A percentile compares a stretch with the other conserved stretches of the same genome.
Conservation (phyloP, 2,113 vertebrate genomes). For the Lepisosteus osseus region DNA sequence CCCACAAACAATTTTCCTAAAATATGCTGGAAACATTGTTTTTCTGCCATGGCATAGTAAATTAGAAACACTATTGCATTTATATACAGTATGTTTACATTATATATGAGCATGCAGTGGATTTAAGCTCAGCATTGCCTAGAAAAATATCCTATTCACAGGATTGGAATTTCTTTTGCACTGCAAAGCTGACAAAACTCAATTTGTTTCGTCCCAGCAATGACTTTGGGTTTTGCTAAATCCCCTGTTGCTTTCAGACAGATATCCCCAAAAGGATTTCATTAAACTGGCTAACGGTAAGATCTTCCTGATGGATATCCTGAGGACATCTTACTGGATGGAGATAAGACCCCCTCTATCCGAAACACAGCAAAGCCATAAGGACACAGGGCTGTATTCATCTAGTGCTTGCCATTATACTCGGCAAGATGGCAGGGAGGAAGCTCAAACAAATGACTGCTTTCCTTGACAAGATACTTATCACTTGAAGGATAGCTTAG, state of each 20-base stretch:
- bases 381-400: not conserved
- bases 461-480: not conserved
- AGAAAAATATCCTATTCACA: not conserved
- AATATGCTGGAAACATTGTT: too few species aligned
- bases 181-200: not conserved
- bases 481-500: too few species aligned
- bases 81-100: too few species aligned
- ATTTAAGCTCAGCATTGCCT: not conserved
- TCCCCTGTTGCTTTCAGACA: not conserved
- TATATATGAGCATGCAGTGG: not conserved
- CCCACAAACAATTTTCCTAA: too few species aligned
- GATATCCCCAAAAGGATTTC: not conserved
- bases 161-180: not conserved
- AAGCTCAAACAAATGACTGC: not conserved
- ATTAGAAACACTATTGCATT: not conserved
- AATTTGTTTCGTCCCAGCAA: not conserved
- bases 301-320: not conserved
- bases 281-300: not conserved
- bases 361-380: not conserved
- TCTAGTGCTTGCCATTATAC: not conserved
- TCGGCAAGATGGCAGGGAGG: not conserved
- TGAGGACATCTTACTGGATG: not conserved
- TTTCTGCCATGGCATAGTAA: too few species aligned
- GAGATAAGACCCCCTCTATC: not conserved
- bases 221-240: not conserved